These are phyloP conservation scores for Leucophenga montana DNA, from an alignment of 2,888 invertebrate genomes.

Conservation along the genomic window DNA sequence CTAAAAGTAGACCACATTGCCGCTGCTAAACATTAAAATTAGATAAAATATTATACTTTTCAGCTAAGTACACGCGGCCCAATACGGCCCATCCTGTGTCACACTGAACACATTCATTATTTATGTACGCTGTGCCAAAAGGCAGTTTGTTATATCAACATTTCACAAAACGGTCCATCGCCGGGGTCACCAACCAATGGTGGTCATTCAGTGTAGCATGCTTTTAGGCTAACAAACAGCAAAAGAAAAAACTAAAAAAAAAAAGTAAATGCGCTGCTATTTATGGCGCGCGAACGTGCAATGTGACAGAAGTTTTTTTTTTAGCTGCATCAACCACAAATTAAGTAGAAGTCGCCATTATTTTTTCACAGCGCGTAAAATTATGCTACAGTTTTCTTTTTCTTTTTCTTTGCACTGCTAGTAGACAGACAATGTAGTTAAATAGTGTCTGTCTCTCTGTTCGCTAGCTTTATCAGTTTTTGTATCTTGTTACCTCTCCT, in stretches of 20 bases:
- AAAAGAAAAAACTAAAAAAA: conserved; percentile 17
- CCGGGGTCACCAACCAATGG: neutral
- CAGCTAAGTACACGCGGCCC: conserved; percentile 1
- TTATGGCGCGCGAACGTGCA: conserved; percentile 25
- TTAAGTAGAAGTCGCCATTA: conserved; percentile 5
- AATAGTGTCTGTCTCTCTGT: no score
- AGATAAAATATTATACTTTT: conserved; percentile 25
- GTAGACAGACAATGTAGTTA: no score
- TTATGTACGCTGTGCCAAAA: conserved; percentile 31
- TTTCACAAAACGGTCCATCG: neutral
- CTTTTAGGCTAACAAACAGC: conserved; percentile 18
- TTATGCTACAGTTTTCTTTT: conserved; percentile 8
- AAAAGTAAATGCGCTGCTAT: conserved; percentile 15
- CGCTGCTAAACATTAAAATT: conserved; percentile 23
- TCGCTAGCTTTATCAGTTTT: neutral
- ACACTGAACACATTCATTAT: conserved; percentile 21
- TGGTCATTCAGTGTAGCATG: neutral
- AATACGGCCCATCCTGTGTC: conserved; percentile 5
- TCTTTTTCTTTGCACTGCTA: conserved; percentile 1
- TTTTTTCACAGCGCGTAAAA: conserved; percentile 1
- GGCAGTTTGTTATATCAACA: conserved; percentile 29
- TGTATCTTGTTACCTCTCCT: no score
- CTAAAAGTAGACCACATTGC: neutral
- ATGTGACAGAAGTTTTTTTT: conserved; percentile 21
- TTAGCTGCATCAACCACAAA: conserved; percentile 7